Evolutionary conservation across 35 echinoderm and acorn worm genomes (phyloP).

Genomic region (Heliocidaris erythrogramma): DNA sequence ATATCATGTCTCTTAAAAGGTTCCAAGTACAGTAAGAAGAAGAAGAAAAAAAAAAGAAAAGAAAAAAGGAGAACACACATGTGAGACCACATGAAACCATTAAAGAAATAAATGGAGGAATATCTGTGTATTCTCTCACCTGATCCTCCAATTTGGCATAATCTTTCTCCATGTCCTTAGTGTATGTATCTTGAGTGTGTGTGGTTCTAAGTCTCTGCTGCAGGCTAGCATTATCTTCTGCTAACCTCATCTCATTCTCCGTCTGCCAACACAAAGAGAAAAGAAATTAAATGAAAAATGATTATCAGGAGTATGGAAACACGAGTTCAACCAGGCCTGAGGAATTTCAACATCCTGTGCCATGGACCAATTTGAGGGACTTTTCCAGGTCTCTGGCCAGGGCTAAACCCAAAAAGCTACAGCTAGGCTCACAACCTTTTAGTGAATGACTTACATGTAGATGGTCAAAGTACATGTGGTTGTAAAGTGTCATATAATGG

Average conservation of each 20-base stretch:
- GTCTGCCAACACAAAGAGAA: conserved; percentile 43
- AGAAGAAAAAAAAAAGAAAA: no score
- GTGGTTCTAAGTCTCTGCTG: conserved; percentile 58
- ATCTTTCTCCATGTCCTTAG: conserved; percentile 65
- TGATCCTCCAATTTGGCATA: conserved; percentile 58
- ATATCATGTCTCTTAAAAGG: background rate
- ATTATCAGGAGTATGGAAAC: no score
- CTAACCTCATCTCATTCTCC: conserved; percentile 61
- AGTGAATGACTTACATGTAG: no score
- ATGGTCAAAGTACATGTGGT: no score
- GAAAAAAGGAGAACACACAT: no score
- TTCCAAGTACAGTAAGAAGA: background rate
- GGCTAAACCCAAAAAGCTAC: no score
- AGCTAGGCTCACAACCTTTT: no score
- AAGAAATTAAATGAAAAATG: background rate
- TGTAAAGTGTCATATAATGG: no score
- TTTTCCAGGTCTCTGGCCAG: no score
- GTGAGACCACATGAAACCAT: background rate
- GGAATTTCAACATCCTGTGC: no score
- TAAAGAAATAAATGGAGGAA: background rate
- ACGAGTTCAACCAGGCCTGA: no score
- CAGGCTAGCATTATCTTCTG: conserved; percentile 61
- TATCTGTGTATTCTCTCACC: background rate
- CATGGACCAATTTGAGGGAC: no score
- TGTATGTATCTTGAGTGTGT: conserved; percentile 55